Conservation (phyloP, 2,797 vertebrate species). For the Muscicapa comitata region DNA sequence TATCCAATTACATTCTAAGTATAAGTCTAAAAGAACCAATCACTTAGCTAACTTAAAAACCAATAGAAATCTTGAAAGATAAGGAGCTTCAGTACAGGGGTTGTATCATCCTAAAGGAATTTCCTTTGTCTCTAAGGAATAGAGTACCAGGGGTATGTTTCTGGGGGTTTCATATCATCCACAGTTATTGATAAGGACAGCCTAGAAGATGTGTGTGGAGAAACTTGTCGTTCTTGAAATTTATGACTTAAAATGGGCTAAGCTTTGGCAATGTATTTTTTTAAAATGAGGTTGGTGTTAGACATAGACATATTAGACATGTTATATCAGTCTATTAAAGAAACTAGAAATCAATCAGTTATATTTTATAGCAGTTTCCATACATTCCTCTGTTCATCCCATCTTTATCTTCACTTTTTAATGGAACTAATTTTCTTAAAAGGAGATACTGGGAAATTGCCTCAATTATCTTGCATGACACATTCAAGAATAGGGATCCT, state of each 20-base stretch:
- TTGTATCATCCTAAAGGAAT: too few species aligned
- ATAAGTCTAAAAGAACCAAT: too few species aligned
- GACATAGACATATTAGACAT: neutral
- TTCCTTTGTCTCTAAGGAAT: too few species aligned
- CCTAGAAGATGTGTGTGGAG: neutral
- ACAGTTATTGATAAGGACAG: neutral
- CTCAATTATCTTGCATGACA: slow-evolving; percentile 2
- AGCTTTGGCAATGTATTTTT: neutral
- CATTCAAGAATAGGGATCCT: neutral
- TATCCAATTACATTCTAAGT: too few species aligned
- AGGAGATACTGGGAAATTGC: slow-evolving; percentile 22
- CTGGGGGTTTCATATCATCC: too few species aligned
- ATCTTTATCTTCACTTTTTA: slow-evolving; percentile 33
- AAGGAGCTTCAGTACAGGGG: too few species aligned
- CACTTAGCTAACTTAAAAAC: too few species aligned
- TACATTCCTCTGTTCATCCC: neutral
- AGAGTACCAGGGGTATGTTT: too few species aligned
- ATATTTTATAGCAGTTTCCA: slow-evolving; percentile 2
- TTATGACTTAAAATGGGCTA: neutral
- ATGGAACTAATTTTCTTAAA: slow-evolving; percentile 32
- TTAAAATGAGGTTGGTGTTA: neutral
- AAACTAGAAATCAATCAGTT: slow-evolving; percentile 29
- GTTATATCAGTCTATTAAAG: slow-evolving; percentile 26
- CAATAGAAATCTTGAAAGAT: too few species aligned
- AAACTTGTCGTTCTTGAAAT: neutral